Percentiles rank a stretch among this genome's conserved stretches.
Conservation (phyloP, 2,888 invertebrate species). For the Seira ritae region DNA sequence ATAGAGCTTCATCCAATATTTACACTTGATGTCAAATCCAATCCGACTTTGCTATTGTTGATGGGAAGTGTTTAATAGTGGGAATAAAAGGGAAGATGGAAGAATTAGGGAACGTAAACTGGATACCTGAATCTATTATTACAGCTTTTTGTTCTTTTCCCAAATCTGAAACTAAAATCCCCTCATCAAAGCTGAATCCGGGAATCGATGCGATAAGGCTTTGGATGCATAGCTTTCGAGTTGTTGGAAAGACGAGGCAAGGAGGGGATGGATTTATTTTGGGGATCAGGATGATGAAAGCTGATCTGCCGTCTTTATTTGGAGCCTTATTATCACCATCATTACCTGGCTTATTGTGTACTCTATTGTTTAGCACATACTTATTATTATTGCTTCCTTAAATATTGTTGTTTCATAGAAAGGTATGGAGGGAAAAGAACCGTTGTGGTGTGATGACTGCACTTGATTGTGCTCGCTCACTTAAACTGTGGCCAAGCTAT, state of each 20-base stretch:
- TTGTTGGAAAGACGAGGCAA: no score
- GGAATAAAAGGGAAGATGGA: conserved; percentile 17
- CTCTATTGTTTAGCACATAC: conserved; percentile 32
- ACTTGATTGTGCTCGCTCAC: conserved; percentile 33
- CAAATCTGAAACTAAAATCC: conserved; percentile 26
- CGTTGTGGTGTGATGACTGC: conserved; percentile 30
- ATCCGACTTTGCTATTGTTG: conserved; percentile 39
- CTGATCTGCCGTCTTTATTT: conserved; percentile 29
- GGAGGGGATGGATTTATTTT: conserved; percentile 19
- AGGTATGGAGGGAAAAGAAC: not conserved
- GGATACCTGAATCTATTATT: not conserved
- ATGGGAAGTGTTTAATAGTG: no score
- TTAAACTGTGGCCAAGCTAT: no score
- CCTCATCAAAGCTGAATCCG: not conserved
- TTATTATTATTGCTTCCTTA: not conserved
- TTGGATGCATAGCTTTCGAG: no score
- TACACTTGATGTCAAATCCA: conserved; percentile 46
- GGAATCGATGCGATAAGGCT: no score
- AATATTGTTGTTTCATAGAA: not conserved
- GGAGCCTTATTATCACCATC: conserved; percentile 42
- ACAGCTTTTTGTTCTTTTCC: no score
- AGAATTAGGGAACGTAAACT: no score
- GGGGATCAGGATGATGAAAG: conserved; percentile 43
- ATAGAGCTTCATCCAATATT: conserved; percentile 44
- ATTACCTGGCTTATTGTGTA: conserved; percentile 20